Percentiles rank a stretch among this genome's conserved stretches.
phyloP scores from a whole-genome alignment of 2,797 vertebrate species.

The Anableps anableps region DNA sequence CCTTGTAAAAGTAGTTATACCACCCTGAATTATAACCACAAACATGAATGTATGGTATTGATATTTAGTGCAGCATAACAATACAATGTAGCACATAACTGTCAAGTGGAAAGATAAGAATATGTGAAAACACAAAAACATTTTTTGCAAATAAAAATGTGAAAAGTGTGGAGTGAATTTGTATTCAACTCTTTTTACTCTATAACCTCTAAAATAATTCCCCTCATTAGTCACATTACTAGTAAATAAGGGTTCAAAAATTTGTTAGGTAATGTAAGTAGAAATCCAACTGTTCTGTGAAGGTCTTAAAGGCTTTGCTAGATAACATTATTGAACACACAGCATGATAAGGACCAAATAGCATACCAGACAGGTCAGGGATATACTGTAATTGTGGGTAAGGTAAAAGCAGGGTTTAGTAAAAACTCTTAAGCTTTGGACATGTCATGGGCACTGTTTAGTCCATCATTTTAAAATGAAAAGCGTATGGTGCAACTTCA shows the following conservation, averaged over 20 bases:
- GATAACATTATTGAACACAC: neutral
- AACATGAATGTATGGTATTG: neutral
- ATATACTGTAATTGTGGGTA: neutral
- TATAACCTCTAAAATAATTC: neutral
- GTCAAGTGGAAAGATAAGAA: neutral
- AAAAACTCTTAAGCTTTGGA: neutral
- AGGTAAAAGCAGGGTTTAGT: neutral
- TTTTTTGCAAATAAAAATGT: neutral
- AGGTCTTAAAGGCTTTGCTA: neutral
- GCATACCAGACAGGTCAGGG: neutral
- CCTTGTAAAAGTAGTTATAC: neutral
- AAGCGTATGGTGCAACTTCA: neutral
- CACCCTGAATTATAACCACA: neutral
- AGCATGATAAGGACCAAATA: neutral
- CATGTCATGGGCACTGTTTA: neutral
- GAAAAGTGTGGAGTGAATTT: neutral
- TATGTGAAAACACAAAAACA: neutral
- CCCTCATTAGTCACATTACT: neutral
- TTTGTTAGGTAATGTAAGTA: neutral
- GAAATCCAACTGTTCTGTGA: neutral
- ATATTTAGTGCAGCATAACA: neutral
- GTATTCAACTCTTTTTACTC: neutral
- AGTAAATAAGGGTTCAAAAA: neutral
- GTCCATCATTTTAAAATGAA: neutral
- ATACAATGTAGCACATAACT: neutral